These are phyloP conservation scores for Clistopyga incitator DNA, from an alignment of 2,888 invertebrate genomes.

Conservation along the genomic window DNA sequence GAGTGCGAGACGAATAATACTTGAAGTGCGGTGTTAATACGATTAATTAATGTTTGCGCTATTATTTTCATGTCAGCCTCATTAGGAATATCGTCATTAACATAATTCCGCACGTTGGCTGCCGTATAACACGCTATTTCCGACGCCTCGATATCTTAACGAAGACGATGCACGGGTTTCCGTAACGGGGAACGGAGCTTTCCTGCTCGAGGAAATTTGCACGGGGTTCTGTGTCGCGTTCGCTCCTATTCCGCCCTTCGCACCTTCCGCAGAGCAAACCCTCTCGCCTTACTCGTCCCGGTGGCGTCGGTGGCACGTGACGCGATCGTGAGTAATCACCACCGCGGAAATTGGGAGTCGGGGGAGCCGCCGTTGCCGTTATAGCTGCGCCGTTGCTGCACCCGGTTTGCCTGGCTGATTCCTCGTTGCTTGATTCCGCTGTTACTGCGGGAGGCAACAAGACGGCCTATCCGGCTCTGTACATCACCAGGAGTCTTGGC, in stretches of 20 bases:
- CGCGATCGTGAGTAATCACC: conserved; percentile 72
- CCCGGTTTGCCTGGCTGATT: conserved; percentile 43
- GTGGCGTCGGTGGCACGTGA: conserved; percentile 60
- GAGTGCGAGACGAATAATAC: too few relatives aligned
- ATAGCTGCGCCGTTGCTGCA: conserved; percentile 41
- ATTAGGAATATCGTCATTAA: conserved; percentile 3
- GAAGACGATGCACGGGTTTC: conserved; percentile 38
- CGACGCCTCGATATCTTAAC: conserved; percentile 51
- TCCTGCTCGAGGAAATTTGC: conserved; percentile 45
- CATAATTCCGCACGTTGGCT: neutral
- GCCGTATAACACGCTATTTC: conserved; percentile 28
- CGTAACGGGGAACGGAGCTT: conserved; percentile 33
- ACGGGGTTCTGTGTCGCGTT: conserved; percentile 29
- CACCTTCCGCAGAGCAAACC: conserved; percentile 28
- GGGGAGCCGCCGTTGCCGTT: conserved; percentile 52
- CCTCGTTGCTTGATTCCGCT: conserved; percentile 40
- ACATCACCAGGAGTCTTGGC: conserved; percentile 41
- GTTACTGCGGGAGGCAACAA: conserved; percentile 50
- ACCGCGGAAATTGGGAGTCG: conserved; percentile 65
- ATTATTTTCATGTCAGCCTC: neutral
- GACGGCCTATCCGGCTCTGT: conserved; percentile 47
- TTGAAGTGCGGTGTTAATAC: neutral
- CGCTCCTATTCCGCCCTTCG: conserved; percentile 11
- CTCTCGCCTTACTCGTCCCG: conserved; percentile 44
- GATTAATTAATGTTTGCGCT: neutral